phyloP scores from a whole-genome alignment of 2,113 vertebrate genomes.

The Hippoglossus stenolepis region DNA sequence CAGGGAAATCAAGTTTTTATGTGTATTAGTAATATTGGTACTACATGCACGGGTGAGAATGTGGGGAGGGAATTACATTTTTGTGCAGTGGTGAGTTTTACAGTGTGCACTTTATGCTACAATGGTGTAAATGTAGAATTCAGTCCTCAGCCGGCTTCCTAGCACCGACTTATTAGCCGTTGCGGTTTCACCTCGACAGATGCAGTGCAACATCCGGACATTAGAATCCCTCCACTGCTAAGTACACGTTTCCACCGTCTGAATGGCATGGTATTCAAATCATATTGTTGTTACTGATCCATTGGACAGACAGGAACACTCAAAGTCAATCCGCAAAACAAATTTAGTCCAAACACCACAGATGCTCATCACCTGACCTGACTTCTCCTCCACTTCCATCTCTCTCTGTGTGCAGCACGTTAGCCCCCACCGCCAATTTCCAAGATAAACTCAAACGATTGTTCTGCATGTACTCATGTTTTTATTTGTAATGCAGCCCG shows the following conservation, averaged over 20 bases:
- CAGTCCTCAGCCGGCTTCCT: conserved; percentile 16
- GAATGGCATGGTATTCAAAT: conserved; percentile 26
- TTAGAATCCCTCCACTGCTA: not conserved
- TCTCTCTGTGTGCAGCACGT: not conserved
- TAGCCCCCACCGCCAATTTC: conserved; percentile 21
- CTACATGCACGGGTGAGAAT: conserved; percentile 17
- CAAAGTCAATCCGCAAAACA: conserved; percentile 13
- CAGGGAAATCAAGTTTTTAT: conserved; percentile 17
- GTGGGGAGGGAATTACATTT: not conserved
- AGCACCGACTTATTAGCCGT: conserved; percentile 21
- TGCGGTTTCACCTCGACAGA: conserved; percentile 18
- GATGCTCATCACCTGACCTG: not conserved
- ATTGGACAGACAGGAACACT: not conserved
- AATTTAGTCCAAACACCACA: conserved; percentile 26
- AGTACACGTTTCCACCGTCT: conserved; percentile 11
- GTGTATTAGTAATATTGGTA: conserved; percentile 16
- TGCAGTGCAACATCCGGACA: conserved; percentile 1
- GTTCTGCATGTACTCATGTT: conserved; percentile 26
- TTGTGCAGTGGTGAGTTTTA: conserved; percentile 18
- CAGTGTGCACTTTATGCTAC: conserved; percentile 2
- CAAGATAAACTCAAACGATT: conserved; percentile 48
- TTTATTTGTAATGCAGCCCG: conserved; percentile 20
- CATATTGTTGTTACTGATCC: conserved; percentile 3
- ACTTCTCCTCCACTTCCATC: not conserved
- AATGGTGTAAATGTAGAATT: conserved; percentile 53